A percentile compares a stretch with the other conserved stretches of the same genome.
These are phyloP conservation scores for Malthinus seriepunctatus DNA, from an alignment of 2,888 invertebrate genomes.

Conservation along the genomic window DNA sequence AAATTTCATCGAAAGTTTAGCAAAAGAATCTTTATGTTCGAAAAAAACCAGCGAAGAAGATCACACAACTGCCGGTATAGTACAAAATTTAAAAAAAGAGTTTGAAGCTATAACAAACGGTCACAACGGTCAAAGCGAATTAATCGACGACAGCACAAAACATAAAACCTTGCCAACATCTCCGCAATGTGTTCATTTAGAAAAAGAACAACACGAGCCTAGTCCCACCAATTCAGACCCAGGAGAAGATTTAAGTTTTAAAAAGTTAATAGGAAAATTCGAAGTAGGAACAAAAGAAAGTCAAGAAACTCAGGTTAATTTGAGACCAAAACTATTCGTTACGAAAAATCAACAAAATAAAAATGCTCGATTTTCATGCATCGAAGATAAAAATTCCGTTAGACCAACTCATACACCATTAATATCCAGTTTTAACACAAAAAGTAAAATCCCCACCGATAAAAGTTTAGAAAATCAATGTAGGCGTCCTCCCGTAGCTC, in stretches of 20 bases:
- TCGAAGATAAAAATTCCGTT: slow-evolving; percentile 45
- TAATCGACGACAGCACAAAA: slow-evolving; percentile 36
- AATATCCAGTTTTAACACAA: slow-evolving; percentile 40
- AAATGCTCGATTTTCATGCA: slow-evolving; percentile 47
- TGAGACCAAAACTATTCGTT: slow-evolving; percentile 25
- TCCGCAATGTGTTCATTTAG: slow-evolving; percentile 63
- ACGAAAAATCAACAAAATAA: slow-evolving; percentile 31
- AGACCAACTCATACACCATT: slow-evolving; percentile 40
- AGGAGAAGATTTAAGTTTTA: slow-evolving; percentile 70
- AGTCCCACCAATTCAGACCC: slow-evolving; percentile 38
- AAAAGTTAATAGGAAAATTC: slow-evolving; percentile 76
- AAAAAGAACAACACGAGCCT: slow-evolving; percentile 38
- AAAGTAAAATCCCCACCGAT: slow-evolving; percentile 34
- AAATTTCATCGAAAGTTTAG: slow-evolving; percentile 57
- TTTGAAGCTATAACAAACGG: slow-evolving; percentile 76
- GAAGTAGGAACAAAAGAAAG: slow-evolving; percentile 55
- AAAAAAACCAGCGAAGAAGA: slow-evolving; percentile 47
- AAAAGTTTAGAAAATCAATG: slow-evolving; percentile 42
- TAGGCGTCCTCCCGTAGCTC: slow-evolving; percentile 55
- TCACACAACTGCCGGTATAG: slow-evolving; percentile 65
- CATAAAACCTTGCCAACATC: slow-evolving; percentile 65
- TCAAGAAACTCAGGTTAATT: slow-evolving; percentile 42
- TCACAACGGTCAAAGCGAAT: slow-evolving; percentile 18
- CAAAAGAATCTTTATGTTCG: slow-evolving; percentile 48
- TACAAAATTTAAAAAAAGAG: slow-evolving; percentile 83